Conservation (phyloP, 2,888 invertebrate genomes). For the Opisthograptis luteolata region DNA sequence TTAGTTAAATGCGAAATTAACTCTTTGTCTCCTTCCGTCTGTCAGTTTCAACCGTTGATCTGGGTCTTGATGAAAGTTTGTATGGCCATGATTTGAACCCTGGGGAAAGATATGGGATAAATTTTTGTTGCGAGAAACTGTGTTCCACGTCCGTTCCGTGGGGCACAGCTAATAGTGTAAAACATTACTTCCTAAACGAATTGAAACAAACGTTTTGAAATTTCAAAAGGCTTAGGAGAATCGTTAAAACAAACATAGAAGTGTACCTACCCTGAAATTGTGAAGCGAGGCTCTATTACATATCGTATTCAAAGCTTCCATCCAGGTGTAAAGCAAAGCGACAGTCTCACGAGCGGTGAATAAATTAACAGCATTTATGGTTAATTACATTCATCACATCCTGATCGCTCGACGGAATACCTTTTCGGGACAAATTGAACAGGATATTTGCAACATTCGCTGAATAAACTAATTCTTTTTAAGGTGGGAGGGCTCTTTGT, state of each 20-base stretch:
- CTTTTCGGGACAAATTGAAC: slow-evolving; percentile 25
- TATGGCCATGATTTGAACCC: no score
- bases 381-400: slow-evolving; percentile 28
- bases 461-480: slow-evolving; percentile 2
- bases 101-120: no score
- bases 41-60: no score
- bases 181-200: no score
- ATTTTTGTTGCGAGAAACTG: no score
- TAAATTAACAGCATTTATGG: slow-evolving; percentile 31
- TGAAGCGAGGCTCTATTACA: slow-evolving; percentile 11
- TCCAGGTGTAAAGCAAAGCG: slow-evolving; percentile 21
- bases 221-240: not conserved
- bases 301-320: slow-evolving; percentile 22
- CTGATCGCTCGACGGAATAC: slow-evolving; percentile 14
- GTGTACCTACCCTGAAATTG: not conserved
- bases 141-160: no score
- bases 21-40: no score
- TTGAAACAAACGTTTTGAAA: not conserved
- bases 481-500: not conserved
- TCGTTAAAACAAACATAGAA: not conserved
- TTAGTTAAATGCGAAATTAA: no score
- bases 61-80: no score
- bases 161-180: no score
- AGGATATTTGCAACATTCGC: slow-evolving; percentile 2
- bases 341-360: slow-evolving; percentile 26